Evolutionary conservation across 2,113 vertebrate genomes (phyloP).

Genomic region (Podilymbus podiceps): DNA sequence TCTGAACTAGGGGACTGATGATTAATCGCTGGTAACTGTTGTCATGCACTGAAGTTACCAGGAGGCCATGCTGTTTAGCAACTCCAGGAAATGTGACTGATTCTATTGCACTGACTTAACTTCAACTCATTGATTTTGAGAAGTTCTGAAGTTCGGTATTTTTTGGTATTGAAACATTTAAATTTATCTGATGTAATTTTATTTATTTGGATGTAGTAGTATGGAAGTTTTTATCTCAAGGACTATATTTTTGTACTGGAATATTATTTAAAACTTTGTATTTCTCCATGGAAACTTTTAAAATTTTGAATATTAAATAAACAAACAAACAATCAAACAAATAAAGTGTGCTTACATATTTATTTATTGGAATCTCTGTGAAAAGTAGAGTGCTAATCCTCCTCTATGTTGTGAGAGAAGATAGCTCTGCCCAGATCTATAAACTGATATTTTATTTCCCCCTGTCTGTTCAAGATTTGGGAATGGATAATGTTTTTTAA

Average conservation of each 20-base stretch:
- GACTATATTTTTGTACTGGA: slow-evolving; percentile 24
- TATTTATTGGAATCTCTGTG: not conserved
- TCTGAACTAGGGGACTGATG: not conserved
- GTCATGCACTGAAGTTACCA: not conserved
- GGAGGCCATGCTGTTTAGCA: not conserved
- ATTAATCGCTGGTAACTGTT: not conserved
- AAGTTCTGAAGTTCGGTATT: not conserved
- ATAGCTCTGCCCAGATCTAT: not conserved
- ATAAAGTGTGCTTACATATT: not conserved
- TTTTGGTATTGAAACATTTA: not conserved
- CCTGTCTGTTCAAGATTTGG: not conserved
- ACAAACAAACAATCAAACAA: not conserved
- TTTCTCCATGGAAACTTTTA: not conserved
- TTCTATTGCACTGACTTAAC: slow-evolving; percentile 15
- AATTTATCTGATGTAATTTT: not conserved
- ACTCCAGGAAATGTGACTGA: not conserved
- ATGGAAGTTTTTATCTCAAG: not conserved
- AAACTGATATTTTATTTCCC: not conserved
- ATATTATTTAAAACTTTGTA: slow-evolving; percentile 3
- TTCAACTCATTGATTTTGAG: not conserved
- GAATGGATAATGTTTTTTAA: not conserved
- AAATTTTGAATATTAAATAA: not conserved
- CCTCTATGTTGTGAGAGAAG: not conserved
- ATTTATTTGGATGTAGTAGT: slow-evolving; percentile 40
- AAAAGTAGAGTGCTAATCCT: not conserved